phyloP scores from a whole-genome alignment of 1,140 invertebrate genomes.

The Samia ricini region DNA sequence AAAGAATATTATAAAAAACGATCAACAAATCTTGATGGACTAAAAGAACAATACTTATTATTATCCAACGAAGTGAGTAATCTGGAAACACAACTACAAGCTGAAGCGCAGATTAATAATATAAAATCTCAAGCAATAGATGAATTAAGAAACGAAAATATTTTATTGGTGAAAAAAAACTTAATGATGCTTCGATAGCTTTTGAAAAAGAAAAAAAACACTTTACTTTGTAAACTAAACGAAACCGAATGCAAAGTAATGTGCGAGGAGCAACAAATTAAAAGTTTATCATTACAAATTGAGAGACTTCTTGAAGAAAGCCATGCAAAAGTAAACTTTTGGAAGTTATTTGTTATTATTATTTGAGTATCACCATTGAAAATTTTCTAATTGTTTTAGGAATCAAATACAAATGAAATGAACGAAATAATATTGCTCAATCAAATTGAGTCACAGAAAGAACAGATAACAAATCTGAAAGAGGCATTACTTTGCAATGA shows the following conservation, averaged over 20 bases:
- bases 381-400: background rate
- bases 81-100: slow-evolving; percentile 59
- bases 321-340: slow-evolving; percentile 30
- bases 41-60: slow-evolving; percentile 61
- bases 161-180: slow-evolving; percentile 51
- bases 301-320: slow-evolving; percentile 52
- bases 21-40: slow-evolving; percentile 52
- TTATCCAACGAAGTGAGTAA: slow-evolving; percentile 57
- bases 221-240: slow-evolving; percentile 56
- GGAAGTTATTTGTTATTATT: background rate
- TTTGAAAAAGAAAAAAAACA: slow-evolving; percentile 65
- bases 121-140: slow-evolving; percentile 50
- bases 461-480: slow-evolving; percentile 54
- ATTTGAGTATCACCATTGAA: background rate
- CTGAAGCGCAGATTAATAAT: slow-evolving; percentile 59
- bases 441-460: slow-evolving; percentile 54
- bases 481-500: slow-evolving; percentile 49
- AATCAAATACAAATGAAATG: background rate
- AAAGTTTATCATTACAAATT: slow-evolving; percentile 55
- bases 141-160: slow-evolving; percentile 54
- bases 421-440: slow-evolving; percentile 25
- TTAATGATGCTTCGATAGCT: slow-evolving; percentile 44
- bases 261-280: slow-evolving; percentile 69
- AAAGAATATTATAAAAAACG: slow-evolving; percentile 61
- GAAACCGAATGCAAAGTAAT: slow-evolving; percentile 65